Evolutionary conservation across 2,797 vertebrate species (phyloP), one percentile per base, ranked within the genome.

Genomic region (Chelidonichthys spinosus): DNA sequence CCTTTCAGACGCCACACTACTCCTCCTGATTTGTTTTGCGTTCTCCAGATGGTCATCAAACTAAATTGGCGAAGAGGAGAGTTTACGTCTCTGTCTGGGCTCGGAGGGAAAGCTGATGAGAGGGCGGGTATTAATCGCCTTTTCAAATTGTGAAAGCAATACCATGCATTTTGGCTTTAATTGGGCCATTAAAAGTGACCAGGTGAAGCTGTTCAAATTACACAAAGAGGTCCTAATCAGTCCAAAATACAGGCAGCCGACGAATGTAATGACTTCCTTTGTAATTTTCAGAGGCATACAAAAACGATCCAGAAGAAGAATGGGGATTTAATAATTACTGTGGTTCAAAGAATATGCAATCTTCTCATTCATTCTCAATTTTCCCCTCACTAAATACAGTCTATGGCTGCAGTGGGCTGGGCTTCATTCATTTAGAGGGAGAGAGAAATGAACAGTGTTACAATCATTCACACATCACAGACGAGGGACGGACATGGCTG

Each of bases 1-100:
- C 10, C 15, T 82, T 87, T 79, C 74, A 47, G 47, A 79, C 14
- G 66, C 52, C 69, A 47, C 9, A 50, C 74, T 73, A 71, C 78
- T 76, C 39, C 32, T 72, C 66, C 62, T 81, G 85, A 88, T 91
- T 90, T 89, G 84, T 91, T 91, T 25, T 87, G 63, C 68, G 15
- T 71, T 67, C 72, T 68, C 56, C 55, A 80, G 86, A 88, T 62
- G 76, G 62, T 81, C 78, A 85, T 87, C 54, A 75, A 40, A 59
- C 40, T 17, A 74, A 75, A 76, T 44, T 77, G 63, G 52, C 64
- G 46, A 44, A 46, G 50, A 18, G 39, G 53, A 37, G 43, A 62
- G 43, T 66, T 11, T 3, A 46, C 0, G 35, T 60, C 44, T 56
- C 25, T 33, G 49, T 60, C 71, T 60, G 49, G 47, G 15, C 46